Percentiles rank a stretch among this genome's conserved stretches.
These are phyloP conservation scores for Nothocercus nigrocapillus DNA, from an alignment of 2,113 vertebrate genomes.

Conservation along the genomic window DNA sequence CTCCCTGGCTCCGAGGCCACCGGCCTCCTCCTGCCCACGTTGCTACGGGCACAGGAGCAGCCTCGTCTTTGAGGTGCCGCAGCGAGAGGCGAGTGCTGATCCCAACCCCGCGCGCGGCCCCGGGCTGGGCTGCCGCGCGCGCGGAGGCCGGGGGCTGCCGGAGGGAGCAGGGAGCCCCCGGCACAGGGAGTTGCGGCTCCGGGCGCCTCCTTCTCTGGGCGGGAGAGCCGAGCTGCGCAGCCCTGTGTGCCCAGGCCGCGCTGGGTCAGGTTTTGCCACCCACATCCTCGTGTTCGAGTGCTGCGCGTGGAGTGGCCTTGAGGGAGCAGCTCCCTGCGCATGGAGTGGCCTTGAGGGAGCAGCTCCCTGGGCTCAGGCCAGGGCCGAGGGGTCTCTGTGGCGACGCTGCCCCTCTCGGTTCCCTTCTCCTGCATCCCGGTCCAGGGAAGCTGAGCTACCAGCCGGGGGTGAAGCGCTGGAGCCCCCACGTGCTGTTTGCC, in stretches of 20 bases:
- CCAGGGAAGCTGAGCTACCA: no score
- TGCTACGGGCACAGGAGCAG: not conserved
- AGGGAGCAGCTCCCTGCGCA: not conserved
- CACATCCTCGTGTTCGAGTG: not conserved
- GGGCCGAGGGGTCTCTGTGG: no score
- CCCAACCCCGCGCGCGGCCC: rapidly evolving
- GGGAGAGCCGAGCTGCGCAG: not conserved
- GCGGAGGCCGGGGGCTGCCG: no score
- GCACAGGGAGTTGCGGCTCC: no score
- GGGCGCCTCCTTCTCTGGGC: not conserved
- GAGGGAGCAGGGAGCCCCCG: no score
- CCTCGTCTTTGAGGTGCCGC: not conserved
- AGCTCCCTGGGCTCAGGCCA: not conserved
- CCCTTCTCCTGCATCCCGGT: no score
- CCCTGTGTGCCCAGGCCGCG: not conserved
- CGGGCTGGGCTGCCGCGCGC: no score
- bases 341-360: not conserved
- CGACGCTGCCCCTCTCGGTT: no score
- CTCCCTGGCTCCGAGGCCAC: rapidly evolving
- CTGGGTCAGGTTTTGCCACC: not conserved
- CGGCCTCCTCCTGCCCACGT: not conserved
- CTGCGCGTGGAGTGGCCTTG: not conserved
- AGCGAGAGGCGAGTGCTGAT: not conserved
- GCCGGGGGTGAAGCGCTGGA: not conserved
- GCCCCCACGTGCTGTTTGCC: not conserved